Conservation (phyloP, 1,140 invertebrate genomes). For the Gonatopus flavifemur region DNA sequence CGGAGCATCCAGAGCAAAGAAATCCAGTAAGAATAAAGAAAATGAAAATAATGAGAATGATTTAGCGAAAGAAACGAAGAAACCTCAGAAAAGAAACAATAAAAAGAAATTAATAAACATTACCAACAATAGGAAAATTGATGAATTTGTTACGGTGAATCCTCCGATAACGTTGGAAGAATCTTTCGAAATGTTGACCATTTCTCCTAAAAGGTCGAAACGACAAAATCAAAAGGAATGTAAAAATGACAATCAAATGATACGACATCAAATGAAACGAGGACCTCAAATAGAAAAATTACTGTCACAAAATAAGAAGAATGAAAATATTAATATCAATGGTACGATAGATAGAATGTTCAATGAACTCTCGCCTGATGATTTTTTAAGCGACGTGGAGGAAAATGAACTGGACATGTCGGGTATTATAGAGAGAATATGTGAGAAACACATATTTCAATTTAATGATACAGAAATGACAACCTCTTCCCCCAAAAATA, state of each 20-base stretch:
- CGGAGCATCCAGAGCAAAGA: constrained; percentile 51
- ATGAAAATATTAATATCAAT: constrained; percentile 35
- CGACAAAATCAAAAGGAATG: not conserved
- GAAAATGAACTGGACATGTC: constrained; percentile 60
- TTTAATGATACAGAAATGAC: not conserved
- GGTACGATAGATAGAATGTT: constrained; percentile 42
- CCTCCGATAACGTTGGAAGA: constrained; percentile 26
- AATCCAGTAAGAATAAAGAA: constrained; percentile 41
- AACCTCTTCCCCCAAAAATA: constrained; percentile 1
- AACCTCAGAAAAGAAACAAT: constrained; percentile 21
- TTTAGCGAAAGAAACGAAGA: constrained; percentile 9
- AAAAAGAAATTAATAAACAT: constrained; percentile 22
- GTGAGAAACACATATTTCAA: constrained; percentile 14
- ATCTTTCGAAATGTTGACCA: constrained; percentile 32
- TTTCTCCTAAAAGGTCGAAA: constrained; percentile 40
- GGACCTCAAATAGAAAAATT: constrained; percentile 35
- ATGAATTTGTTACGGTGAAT: constrained; percentile 43
- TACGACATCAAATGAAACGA: constrained; percentile 26
- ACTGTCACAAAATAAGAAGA: constrained; percentile 35
- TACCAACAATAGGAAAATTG: constrained; percentile 38
- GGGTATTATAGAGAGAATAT: constrained; percentile 63
- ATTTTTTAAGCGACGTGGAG: constrained; percentile 53
- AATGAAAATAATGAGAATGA: constrained; percentile 39
- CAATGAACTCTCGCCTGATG: constrained; percentile 51
- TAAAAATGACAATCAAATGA: not conserved